Base-by-base conservation (phyloP, 2,113 vertebrate species). In the Pachyramphus minor region DNA sequence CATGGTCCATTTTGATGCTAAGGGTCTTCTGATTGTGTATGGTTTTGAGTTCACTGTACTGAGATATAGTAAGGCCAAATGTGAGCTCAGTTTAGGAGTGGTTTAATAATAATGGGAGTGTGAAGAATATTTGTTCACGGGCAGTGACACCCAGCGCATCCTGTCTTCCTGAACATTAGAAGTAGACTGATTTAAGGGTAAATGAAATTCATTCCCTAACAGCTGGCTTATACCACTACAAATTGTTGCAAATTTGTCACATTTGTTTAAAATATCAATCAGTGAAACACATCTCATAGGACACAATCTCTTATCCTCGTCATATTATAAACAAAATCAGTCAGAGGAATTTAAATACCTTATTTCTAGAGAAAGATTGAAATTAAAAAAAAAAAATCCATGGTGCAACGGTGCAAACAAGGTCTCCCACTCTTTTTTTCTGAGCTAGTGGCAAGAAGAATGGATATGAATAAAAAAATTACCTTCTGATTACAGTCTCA, bases 131-230 rank as follows among this genome's bases (percentile, higher is more conserved):
- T 84, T 82, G 27, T 66, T 73, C 3, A 0, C 39, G 49, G 72
- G 14, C 42, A 69, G 7, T 27, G 15, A 45, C 59, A 56, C 0
- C 3, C 24, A 45, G 7, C 0, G 1, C 15, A 66, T 79, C 41
- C 12, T 39, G 6, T 79, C 52, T 73, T 95, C 56, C 63, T 73
- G 59, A 79, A 45, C 11, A 18, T 23, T 69, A 58, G 33, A 90
- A 60, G 25, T 3, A 84, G 30, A 42, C 14, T 53, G 35, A 67
- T 55, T 37, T 71, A 89, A 69, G 27, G 8, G 23, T 58, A 62
- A 81, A 81, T 45, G 4, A 87, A 67, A 28, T 72, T 72, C 1
- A 27, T 85, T 78, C 15, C 23, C n/a, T 44, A 53, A 33, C 30
- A 83, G 22, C 17, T 73, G 52, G 11, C 22, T 49, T 1, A 5